Evolutionary conservation across 2,797 vertebrate species (phyloP), one percentile per base, ranked within the genome.

Genomic region (Microctenopoma stevenorrisi): DNA sequence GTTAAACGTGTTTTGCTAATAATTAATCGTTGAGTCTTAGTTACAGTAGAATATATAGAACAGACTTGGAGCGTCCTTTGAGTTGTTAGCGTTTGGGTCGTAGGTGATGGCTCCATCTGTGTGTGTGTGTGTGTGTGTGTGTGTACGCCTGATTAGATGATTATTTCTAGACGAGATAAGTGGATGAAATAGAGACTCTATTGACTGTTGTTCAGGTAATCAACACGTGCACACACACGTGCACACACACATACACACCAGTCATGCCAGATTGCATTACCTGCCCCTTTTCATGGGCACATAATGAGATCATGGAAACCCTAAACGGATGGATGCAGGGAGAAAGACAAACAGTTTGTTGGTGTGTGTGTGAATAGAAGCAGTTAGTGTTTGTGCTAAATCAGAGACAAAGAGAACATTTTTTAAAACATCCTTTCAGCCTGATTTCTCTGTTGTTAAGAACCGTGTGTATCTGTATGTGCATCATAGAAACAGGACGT

Each of bases 281-380:
- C 94, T 95, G 95, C 93, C 86, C 87, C 86, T 89, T 92, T 89
- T 93, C 91, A 95, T 95, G 93, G 95, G 93, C 93, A 91, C 92
- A 95, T 94, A 96, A 96, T 96, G 94, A 94, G 94, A 95, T 94
- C 92, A 94, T 87, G 90, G 96, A 95, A 97, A 97, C 96, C 93
- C 87, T 95, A 96, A 95, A 94, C 95, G 93, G 92, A 86, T 86
- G 75, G 83, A 79, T 55, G 35, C 40, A 74, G 12, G 22, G 47
- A 46, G 43, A 46, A 46, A 46, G 43, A 46, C 15, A 46, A n/a
- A 46, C 15, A n/a, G 43, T n/a, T 5, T 5, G 16, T 18, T 18
- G 18, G 18, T 46, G 3, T 14, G 42, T 30, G 28, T 30, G 28
- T 30, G 28, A 30, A 7, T 0, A 38, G 7, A n/a, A 38, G 55